phyloP scores from a whole-genome alignment of 2,797 vertebrate species.

The Cossypha caffra region DNA sequence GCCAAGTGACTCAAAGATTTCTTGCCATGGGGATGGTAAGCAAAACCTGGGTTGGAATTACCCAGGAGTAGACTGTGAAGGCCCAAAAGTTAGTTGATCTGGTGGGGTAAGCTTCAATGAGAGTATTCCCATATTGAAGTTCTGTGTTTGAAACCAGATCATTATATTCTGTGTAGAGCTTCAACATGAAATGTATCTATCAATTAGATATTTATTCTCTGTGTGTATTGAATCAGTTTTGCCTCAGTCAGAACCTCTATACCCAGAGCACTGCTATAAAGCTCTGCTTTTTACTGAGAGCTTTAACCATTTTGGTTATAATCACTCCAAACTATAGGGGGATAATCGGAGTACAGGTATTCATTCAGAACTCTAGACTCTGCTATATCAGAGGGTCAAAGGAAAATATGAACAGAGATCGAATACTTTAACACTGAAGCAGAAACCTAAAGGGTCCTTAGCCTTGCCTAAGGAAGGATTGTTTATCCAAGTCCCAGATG shows the following conservation, averaged over 20 bases:
- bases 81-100: background rate
- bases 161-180: background rate
- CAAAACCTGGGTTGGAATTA: background rate
- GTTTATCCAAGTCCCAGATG: background rate
- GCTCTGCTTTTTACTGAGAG: background rate
- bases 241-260: background rate
- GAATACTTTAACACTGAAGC: background rate
- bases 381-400: background rate
- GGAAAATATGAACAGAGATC: background rate
- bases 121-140: background rate
- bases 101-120: background rate
- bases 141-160: background rate
- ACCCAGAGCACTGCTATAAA: background rate
- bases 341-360: background rate
- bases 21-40: background rate
- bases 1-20: background rate
- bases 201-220: background rate
- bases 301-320: background rate
- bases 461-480: background rate
- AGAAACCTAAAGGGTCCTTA: background rate
- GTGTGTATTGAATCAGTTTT: background rate
- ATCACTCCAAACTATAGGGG: background rate
- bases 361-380: background rate
- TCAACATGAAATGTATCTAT: background rate
- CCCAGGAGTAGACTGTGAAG: background rate